Evolutionary conservation across 2,888 invertebrate species (phyloP).

Genomic region (Hermaeophaga mercurialis): DNA sequence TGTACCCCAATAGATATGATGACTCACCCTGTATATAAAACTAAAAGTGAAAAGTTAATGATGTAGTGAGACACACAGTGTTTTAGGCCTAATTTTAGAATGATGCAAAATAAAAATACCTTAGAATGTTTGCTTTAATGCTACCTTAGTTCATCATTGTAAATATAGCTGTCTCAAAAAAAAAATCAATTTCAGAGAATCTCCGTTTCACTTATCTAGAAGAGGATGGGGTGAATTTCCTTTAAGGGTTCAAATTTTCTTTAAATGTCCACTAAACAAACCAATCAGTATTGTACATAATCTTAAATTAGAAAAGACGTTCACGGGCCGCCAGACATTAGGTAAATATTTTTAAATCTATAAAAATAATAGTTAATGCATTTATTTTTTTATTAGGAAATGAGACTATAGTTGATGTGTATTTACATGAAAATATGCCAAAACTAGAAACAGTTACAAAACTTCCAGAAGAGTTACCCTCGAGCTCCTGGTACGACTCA

Average conservation of each 20-base stretch:
- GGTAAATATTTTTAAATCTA: conserved; percentile 56
- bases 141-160: too few species aligned
- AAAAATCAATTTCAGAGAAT: conserved; percentile 64
- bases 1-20: too few species aligned
- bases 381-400: conserved; percentile 62
- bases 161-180: too few species aligned
- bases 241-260: conserved; percentile 78
- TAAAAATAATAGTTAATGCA: too few species aligned
- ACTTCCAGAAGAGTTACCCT: conserved; percentile 9
- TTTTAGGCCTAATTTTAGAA: too few species aligned
- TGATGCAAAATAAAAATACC: too few species aligned
- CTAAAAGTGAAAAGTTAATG: too few species aligned
- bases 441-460: conserved; percentile 29
- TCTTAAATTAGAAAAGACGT: conserved; percentile 79
- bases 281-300: conserved; percentile 81
- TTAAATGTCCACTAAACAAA: conserved; percentile 73
- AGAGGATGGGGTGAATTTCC: conserved; percentile 95
- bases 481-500: not conserved
- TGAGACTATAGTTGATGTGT: conserved; percentile 79
- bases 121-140: too few species aligned
- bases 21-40: too few species aligned
- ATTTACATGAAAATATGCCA: conserved; percentile 59
- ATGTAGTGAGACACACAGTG: too few species aligned
- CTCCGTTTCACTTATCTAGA: conserved; percentile 83
- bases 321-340: conserved; percentile 82